Evolutionary conservation across 2,113 vertebrate species (phyloP).

Genomic region (Aix galericulata): DNA sequence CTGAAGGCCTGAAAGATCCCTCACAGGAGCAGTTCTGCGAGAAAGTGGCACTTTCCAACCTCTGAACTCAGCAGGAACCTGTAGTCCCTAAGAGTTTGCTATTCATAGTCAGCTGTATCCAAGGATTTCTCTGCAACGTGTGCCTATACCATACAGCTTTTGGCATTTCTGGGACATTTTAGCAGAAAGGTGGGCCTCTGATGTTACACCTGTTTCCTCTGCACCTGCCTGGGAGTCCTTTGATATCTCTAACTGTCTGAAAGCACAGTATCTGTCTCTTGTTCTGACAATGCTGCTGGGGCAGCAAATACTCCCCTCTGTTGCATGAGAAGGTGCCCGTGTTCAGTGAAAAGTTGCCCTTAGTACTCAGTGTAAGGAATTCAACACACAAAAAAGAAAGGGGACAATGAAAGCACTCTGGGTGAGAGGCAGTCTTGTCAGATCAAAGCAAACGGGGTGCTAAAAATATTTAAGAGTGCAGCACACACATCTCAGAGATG

Average conservation of each 20-base stretch:
- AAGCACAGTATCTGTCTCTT: background rate
- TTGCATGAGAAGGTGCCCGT: background rate
- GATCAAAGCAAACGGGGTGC: background rate
- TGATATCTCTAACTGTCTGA: background rate
- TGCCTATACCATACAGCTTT: background rate
- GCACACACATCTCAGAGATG: background rate
- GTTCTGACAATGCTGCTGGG: background rate
- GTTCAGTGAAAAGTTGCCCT: background rate
- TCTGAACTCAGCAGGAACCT: background rate
- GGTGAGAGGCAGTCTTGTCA: background rate
- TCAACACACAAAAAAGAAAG: background rate
- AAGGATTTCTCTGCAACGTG: background rate
- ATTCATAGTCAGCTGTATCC: background rate
- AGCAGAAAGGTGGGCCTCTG: background rate
- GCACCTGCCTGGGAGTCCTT: background rate
- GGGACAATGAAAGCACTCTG: background rate
- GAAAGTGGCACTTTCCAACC: background rate
- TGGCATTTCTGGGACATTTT: constrained; percentile 32
- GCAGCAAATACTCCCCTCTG: background rate
- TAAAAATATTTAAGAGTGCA: background rate
- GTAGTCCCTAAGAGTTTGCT: background rate
- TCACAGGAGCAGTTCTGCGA: background rate
- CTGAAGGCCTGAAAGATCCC: background rate
- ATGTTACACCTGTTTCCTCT: constrained; percentile 3
- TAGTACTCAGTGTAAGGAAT: background rate